A percentile compares a stretch with the other conserved stretches of the same genome.
phyloP scores from a whole-genome alignment of 2,113 vertebrate species.

The Bufo bufo region DNA sequence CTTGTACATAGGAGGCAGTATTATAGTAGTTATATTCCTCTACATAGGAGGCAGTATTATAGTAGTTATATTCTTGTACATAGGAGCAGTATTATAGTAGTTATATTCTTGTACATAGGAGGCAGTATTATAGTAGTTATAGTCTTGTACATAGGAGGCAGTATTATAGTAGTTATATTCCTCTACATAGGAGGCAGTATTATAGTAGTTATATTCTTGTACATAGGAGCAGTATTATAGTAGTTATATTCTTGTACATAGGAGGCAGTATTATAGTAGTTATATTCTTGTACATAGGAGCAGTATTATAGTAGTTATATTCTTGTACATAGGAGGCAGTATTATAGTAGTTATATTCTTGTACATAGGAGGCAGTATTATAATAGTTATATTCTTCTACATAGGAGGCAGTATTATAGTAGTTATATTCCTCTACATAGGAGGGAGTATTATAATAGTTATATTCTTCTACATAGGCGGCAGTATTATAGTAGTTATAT shows the following conservation, averaged over 20 bases:
- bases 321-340: not conserved
- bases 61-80: not conserved
- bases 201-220: not conserved
- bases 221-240: not conserved
- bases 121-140: not conserved
- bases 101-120: not conserved
- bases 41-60: not conserved
- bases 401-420: not conserved
- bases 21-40: not conserved
- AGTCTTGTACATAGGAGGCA: not conserved
- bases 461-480: not conserved
- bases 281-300: not conserved
- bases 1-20: not conserved
- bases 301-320: not conserved
- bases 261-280: not conserved
- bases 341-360: not conserved
- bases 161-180: not conserved
- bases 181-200: not conserved
- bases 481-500: constrained; percentile 1
- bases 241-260: not conserved
- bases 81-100: not conserved
- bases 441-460: not conserved
- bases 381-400: not conserved
- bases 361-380: not conserved
- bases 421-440: not conserved